phyloP scores from a whole-genome alignment of 1,140 invertebrate species.

The Drosophila suzukii region DNA sequence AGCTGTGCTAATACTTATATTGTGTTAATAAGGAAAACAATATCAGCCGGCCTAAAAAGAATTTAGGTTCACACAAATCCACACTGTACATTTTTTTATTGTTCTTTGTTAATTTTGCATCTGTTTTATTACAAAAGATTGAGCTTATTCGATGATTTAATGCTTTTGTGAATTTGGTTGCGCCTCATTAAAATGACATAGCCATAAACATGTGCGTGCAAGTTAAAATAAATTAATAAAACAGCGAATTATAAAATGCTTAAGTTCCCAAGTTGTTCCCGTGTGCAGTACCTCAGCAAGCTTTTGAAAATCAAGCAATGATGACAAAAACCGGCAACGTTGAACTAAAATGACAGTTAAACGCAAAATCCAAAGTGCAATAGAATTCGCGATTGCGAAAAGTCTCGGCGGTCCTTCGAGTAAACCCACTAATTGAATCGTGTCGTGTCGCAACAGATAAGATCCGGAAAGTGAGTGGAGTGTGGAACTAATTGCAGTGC shows the following conservation, averaged over 20 bases:
- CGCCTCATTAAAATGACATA: neutral
- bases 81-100: neutral
- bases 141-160: neutral
- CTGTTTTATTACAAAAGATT: neutral
- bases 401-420: conserved; percentile 9
- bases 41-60: neutral
- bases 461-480: conserved; percentile 15
- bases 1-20: neutral
- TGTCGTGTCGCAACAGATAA: conserved; percentile 23
- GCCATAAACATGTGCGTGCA: neutral
- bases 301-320: conserved; percentile 33
- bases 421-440: conserved; percentile 16
- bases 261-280: neutral
- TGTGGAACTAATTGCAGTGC: neutral
- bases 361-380: conserved; percentile 56
- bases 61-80: neutral
- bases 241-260: neutral
- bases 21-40: neutral
- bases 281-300: conserved; percentile 10
- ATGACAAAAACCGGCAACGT: neutral
- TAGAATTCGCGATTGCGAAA: conserved; percentile 36
- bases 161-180: neutral
- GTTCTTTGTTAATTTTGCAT: neutral
- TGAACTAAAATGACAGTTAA: conserved; percentile 41
- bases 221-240: neutral